Evolutionary conservation across 2,113 vertebrate genomes (phyloP).

Genomic region (Arenaria interpres): DNA sequence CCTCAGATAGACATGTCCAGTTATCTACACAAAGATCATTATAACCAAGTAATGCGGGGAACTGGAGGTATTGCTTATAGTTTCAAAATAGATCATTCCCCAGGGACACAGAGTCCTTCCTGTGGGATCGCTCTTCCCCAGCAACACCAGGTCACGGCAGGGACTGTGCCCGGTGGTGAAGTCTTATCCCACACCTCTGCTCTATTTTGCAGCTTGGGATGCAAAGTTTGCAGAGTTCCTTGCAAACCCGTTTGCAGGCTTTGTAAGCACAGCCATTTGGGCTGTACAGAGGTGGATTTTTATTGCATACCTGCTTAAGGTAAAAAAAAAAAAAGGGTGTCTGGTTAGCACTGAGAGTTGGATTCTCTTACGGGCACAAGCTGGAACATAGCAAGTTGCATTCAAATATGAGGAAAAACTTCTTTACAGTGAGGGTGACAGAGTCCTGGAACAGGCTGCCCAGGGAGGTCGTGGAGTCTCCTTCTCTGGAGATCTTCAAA

Average conservation of each 20-base stretch:
- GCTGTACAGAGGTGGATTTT: not conserved
- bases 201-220: not conserved
- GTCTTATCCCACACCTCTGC: no score
- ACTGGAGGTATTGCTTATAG: not conserved
- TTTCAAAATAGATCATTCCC: not conserved
- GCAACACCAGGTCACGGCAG: accelerated
- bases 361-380: not conserved
- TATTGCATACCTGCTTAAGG: not conserved
- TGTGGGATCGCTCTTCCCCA: accelerated
- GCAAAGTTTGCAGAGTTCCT: not conserved
- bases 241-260: accelerated
- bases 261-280: not conserved
- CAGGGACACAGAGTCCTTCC: not conserved
- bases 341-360: accelerated
- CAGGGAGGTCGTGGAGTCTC: no score
- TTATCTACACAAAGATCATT: constrained; percentile 1
- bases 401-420: no score
- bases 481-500: no score
- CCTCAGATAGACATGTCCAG: not conserved
- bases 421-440: no score
- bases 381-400: no score
- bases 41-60: not conserved
- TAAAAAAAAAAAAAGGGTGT: not conserved
- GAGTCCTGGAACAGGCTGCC: no score
- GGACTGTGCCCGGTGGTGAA: accelerated